Base-by-base conservation (phyloP, 2,113 vertebrate genomes). In the Silurus glanis region DNA sequence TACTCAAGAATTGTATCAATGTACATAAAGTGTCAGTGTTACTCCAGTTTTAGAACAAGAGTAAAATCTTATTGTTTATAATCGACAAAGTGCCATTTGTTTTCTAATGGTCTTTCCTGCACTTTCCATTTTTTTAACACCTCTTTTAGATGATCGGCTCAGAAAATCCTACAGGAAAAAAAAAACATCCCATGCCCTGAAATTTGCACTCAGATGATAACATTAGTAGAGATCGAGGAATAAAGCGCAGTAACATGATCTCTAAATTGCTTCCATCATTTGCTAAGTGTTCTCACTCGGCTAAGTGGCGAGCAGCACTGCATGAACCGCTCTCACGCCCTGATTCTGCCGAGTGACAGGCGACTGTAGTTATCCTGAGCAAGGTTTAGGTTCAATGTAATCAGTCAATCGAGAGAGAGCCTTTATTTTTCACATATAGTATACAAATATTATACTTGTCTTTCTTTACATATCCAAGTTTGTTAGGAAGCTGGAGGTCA, bases 161-260 rank as follows among this genome's bases (percentile, higher is more conserved):
- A 72, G 51, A 83, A 83, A 80, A 61, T 62, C 80, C 55, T 62
- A n/a, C 51, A 71, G 85, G 28, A 71, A 23, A 61, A 59, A 37
- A 58, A 79, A 85, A 87, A 75, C 55, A 75, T 56, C 3, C 37
- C 59, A 28, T 76, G 45, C 69, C 56, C 79, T 79, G 69, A 85
- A 89, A 80, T 79, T 58, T 51, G 67, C 85, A 62, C 76, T 86
- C 69, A 21, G 78, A 81, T 90, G 90, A 91, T 87, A n/a, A 85
- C 71, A 82, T 90, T 88, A 91, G 69, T 89, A 89, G 79, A 88
- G 89, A 90, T 84, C 47, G 72, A 84, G 45, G 79, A 76, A 89
- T 88, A 84, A 83, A 85, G 79, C 17, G 80, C 80, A 75, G 88
- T 76, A 90, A 90, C 80, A 80, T 87, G 75, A 88, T 87, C 83